phyloP scores from a whole-genome alignment of 1,140 invertebrate species.

The Coboldia fuscipes region DNA sequence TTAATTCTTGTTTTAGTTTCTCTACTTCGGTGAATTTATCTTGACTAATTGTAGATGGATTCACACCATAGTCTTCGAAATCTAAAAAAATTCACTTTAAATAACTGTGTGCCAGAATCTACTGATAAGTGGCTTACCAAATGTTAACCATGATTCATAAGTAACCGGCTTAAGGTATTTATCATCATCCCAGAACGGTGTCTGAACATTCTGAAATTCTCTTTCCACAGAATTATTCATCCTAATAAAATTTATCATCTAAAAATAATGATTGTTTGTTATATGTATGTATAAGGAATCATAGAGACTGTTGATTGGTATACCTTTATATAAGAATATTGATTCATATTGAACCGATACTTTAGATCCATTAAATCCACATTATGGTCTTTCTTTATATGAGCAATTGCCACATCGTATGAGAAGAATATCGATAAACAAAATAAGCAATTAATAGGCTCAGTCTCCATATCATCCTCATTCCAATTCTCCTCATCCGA shows the following conservation, averaged over 20 bases:
- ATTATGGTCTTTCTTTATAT: conserved; percentile 34
- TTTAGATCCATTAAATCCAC: conserved; percentile 49
- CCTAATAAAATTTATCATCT: conserved; percentile 72
- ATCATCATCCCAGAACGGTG: conserved; percentile 46
- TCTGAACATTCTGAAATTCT: conserved; percentile 26
- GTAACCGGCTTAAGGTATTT: conserved; percentile 54
- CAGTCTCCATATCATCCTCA: conserved; percentile 18
- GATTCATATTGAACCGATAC: conserved; percentile 50
- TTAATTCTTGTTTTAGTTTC: conserved; percentile 23
- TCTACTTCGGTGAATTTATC: conserved; percentile 19
- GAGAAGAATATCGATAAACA: conserved; percentile 20
- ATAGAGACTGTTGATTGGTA: neutral
- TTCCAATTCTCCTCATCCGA: conserved; percentile 26
- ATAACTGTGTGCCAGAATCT: conserved; percentile 37
- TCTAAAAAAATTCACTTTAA: neutral
- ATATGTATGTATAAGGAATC: neutral
- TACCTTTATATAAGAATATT: conserved; percentile 56
- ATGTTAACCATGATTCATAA: conserved; percentile 68
- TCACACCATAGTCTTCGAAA: neutral
- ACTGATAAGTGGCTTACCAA: conserved; percentile 43
- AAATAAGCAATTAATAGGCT: conserved; percentile 29
- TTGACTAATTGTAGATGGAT: conserved; percentile 2
- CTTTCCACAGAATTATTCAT: conserved; percentile 31
- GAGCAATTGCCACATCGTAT: conserved; percentile 29
- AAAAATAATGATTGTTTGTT: neutral